Percentiles rank a stretch among this genome's conserved stretches.
These are phyloP conservation scores for Varecia variegata DNA, from an alignment of 2,797 vertebrate genomes.

Conservation along the genomic window DNA sequence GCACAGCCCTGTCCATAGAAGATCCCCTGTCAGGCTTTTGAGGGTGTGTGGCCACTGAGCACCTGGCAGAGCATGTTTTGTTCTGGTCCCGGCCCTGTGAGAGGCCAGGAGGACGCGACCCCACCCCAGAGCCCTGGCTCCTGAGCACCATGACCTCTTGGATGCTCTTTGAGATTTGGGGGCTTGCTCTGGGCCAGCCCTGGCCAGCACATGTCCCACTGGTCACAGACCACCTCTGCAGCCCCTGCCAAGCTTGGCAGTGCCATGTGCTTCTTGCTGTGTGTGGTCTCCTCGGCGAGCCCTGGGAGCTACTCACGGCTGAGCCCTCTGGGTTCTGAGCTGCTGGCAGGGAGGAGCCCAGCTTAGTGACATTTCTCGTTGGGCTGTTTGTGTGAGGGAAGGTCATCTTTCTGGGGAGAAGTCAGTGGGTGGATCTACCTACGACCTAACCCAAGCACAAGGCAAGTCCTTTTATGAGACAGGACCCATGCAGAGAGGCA, in stretches of 20 bases:
- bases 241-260: neutral
- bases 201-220: neutral
- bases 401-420: neutral
- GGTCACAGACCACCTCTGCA: neutral
- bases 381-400: neutral
- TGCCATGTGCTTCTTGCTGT: neutral
- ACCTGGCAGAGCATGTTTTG: neutral
- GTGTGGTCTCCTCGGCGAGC: neutral
- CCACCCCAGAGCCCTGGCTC: neutral
- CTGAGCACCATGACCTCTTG: neutral
- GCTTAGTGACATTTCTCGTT: neutral
- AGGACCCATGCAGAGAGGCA: neutral
- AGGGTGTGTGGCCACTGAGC: neutral
- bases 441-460: neutral
- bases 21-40: neutral
- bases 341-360: neutral
- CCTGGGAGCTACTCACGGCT: neutral
- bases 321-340: neutral
- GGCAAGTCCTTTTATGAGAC: neutral
- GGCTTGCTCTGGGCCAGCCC: neutral
- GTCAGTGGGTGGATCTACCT: neutral
- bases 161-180: neutral
- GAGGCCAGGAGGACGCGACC: neutral
- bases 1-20: neutral
- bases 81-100: neutral